Percentiles rank a stretch among this genome's conserved stretches.
phyloP scores from a whole-genome alignment of 2,797 vertebrate species.

The Cirrhinus mrigala region DNA sequence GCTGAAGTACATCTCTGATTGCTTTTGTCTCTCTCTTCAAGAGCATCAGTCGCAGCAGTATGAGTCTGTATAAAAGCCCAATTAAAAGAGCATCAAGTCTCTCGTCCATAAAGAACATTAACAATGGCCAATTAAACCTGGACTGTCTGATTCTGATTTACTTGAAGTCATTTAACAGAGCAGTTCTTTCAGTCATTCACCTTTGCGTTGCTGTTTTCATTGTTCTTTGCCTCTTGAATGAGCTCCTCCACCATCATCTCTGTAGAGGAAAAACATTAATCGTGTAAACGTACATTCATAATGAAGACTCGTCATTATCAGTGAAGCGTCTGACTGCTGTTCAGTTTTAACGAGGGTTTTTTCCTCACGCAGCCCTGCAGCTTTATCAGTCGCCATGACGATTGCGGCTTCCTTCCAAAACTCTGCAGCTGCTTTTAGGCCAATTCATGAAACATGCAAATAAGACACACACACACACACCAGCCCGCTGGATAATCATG shows the following conservation, averaged over 20 bases:
- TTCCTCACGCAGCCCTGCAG: background rate
- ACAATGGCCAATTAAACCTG: slow-evolving; percentile 33
- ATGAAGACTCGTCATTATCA: background rate
- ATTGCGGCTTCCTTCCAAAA: background rate
- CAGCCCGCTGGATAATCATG: background rate
- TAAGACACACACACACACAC: background rate
- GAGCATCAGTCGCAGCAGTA: background rate
- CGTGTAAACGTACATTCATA: background rate
- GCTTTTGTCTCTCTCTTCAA: background rate
- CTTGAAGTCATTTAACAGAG: too few relatives aligned
- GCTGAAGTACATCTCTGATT: background rate
- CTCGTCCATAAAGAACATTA: slow-evolving; percentile 36
- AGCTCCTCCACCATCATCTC: background rate
- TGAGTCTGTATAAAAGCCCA: slow-evolving; percentile 22
- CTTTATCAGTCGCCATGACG: background rate
- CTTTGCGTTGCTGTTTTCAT: background rate
- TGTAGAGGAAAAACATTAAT: background rate
- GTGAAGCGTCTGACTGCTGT: background rate
- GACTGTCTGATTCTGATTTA: slow-evolving; percentile 3
- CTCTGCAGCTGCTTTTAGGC: background rate
- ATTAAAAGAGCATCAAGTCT: slow-evolving; percentile 32
- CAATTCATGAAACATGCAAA: slow-evolving; percentile 32
- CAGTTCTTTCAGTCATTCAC: slow-evolving; percentile 10
- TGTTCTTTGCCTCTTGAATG: background rate
- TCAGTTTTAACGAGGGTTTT: background rate